Evolutionary conservation across 2,113 vertebrate genomes (phyloP).

Genomic region (Xenotilapia caudafasciata): DNA sequence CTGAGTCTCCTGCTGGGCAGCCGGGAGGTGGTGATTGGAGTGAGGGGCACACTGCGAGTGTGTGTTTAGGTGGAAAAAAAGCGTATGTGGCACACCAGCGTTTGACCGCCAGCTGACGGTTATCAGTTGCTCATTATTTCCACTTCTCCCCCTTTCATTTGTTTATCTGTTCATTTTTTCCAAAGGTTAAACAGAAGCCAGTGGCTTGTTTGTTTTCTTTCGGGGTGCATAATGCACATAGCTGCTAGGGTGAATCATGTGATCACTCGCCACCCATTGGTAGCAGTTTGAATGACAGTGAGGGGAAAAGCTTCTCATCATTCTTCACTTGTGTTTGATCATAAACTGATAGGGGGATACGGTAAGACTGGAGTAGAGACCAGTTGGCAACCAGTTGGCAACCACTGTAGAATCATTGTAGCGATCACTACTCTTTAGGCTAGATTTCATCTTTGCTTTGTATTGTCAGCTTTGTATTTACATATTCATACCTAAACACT

Average conservation of each 20-base stretch:
- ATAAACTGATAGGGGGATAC: neutral
- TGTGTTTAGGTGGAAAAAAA: neutral
- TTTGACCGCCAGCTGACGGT: neutral
- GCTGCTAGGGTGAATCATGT: conserved; percentile 67
- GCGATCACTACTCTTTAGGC: neutral
- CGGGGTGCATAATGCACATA: conserved; percentile 86
- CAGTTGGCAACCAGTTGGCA: neutral
- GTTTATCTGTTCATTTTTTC: neutral
- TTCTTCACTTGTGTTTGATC: neutral
- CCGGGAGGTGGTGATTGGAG: conserved; percentile 25
- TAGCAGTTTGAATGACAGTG: conserved; percentile 45
- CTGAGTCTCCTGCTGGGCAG: conserved; percentile 45
- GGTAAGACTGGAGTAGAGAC: neutral
- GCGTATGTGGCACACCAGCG: neutral
- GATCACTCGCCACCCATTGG: conserved; percentile 60
- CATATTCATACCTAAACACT: neutral
- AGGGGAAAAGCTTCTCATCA: neutral
- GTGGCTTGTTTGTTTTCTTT: conserved; percentile 77
- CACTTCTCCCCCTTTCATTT: neutral
- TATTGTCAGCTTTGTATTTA: neutral
- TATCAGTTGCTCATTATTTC: neutral
- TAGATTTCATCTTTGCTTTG: neutral
- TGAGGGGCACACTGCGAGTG: neutral
- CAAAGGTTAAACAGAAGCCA: neutral
- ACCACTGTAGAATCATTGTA: neutral